A percentile compares a stretch with the other conserved stretches of the same genome.
Conservation (phyloP, 2,113 vertebrate genomes). For the Rhinichthys klamathensis region DNA sequence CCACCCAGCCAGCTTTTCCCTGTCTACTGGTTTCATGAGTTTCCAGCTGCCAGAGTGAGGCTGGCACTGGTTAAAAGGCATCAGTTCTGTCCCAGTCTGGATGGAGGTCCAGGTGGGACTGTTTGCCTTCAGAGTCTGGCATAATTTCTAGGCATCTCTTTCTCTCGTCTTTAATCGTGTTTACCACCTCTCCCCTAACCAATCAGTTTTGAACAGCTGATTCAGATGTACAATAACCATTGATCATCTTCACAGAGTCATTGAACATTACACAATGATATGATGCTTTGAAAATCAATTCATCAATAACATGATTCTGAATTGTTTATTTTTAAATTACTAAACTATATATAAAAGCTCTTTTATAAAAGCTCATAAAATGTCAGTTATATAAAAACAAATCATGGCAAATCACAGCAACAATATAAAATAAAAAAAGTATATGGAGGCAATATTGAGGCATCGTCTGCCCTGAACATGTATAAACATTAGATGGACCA, state of each 20-base stretch:
- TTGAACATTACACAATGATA: background rate
- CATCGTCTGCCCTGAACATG: too few species aligned
- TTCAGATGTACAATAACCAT: background rate
- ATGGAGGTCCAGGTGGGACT: slow-evolving; percentile 33
- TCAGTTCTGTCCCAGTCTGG: background rate
- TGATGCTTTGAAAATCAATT: background rate
- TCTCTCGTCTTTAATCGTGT: slow-evolving; percentile 4
- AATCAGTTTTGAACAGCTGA: slow-evolving; percentile 7
- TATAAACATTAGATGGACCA: too few species aligned
- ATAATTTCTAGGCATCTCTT: background rate
- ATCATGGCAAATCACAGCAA: too few species aligned
- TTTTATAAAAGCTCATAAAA: too few species aligned
- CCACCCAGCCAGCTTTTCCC: slow-evolving; percentile 12
- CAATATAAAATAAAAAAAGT: too few species aligned
- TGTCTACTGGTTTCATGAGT: slow-evolving; percentile 16
- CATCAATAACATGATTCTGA: background rate
- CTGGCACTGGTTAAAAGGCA: slow-evolving; percentile 18
- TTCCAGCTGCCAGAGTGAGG: background rate
- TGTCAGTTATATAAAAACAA: too few species aligned
- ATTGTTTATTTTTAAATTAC: background rate
- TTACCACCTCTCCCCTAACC: slow-evolving; percentile 1
- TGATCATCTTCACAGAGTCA: background rate
- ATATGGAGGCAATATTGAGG: too few species aligned
- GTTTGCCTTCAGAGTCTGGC: slow-evolving; percentile 26
- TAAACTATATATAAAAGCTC: background rate